Evolutionary conservation across 2,797 vertebrate genomes (phyloP).

Genomic region (Premnoplex brunnescens): DNA sequence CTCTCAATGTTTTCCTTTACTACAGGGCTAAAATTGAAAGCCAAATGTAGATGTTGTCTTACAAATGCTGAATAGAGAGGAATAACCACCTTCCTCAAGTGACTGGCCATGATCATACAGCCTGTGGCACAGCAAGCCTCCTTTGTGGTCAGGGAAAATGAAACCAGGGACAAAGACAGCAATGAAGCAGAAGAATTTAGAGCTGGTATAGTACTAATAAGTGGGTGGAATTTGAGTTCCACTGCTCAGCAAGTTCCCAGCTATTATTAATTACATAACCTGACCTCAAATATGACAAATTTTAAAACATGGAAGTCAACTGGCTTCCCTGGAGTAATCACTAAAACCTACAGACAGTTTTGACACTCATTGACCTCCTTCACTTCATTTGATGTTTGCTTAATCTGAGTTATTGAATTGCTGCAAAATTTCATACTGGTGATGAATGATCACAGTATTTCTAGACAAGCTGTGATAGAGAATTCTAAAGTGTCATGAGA

Average conservation of each 20-base stretch:
- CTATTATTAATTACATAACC: not conserved
- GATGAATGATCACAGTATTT: not conserved
- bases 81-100: fast-evolving
- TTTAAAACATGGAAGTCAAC: not conserved
- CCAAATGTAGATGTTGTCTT: not conserved
- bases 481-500: not conserved
- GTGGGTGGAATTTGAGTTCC: not conserved
- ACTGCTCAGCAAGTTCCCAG: not conserved
- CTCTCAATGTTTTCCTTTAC: not conserved
- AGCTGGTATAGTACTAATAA: not conserved
- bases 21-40: not conserved
- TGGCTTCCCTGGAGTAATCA: fast-evolving
- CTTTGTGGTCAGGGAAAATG: fast-evolving
- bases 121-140: not conserved
- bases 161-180: not conserved
- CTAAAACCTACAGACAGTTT: not conserved
- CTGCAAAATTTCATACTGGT: not conserved
- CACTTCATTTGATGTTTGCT: not conserved
- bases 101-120: not conserved
- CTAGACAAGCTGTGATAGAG: not conserved
- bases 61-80: fast-evolving
- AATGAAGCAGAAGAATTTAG: not conserved
- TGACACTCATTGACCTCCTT: not conserved
- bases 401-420: not conserved
- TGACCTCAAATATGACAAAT: not conserved